Conservation (phyloP, 1,140 invertebrate genomes). For the Papilio machaon region DNA sequence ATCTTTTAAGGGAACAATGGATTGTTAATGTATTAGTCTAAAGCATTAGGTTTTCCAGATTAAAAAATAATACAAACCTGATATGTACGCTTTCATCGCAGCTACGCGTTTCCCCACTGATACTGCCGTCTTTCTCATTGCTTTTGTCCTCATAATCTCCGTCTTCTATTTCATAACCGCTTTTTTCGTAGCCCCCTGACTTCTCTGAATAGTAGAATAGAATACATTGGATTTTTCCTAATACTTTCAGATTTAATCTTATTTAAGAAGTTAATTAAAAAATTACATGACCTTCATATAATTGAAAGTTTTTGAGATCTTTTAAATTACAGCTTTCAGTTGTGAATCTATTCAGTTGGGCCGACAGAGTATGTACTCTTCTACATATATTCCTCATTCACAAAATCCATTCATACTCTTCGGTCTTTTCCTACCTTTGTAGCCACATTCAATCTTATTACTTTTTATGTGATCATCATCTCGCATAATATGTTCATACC, state of each 20-base stretch:
- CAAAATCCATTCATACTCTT: no score
- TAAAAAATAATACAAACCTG: conserved; percentile 33
- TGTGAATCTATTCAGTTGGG: not conserved
- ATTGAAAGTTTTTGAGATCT: not conserved
- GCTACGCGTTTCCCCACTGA: conserved; percentile 39
- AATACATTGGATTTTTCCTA: not conserved
- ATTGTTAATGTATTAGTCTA: no score
- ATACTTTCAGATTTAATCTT: conserved; percentile 4
- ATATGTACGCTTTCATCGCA: conserved; percentile 40
- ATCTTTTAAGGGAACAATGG: not conserved
- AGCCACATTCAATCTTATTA: no score
- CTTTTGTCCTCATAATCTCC: conserved; percentile 38
- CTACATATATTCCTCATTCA: no score
- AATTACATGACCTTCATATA: not conserved
- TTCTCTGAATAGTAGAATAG: not conserved
- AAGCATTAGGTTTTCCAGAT: not conserved
- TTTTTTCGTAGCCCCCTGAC: conserved; percentile 4
- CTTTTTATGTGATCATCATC: no score
- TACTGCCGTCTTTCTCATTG: conserved; percentile 46
- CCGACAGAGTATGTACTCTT: no score
- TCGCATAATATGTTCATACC: no score
- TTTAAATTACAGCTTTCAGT: not conserved
- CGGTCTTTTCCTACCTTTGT: no score
- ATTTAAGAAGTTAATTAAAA: not conserved
- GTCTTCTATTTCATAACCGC: conserved; percentile 9